These are phyloP conservation scores for Gambelia wislizenii DNA, from an alignment of 2,797 vertebrate genomes.

Conservation along the genomic window DNA sequence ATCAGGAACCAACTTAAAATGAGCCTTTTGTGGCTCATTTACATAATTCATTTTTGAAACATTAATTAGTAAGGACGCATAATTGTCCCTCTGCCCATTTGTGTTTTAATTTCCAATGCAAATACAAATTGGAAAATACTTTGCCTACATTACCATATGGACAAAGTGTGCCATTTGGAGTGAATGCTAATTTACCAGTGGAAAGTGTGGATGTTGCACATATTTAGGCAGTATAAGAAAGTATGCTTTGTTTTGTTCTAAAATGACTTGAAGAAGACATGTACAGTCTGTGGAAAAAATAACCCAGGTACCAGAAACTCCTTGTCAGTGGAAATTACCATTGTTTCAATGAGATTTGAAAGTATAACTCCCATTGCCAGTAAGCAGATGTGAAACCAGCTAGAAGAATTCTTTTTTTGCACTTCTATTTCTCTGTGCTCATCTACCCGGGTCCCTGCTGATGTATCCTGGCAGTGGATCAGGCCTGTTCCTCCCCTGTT, in stretches of 20 bases:
- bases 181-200: conserved; percentile 54
- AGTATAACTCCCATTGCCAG: background rate
- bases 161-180: conserved; percentile 44
- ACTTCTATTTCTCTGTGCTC: background rate
- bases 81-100: conserved; percentile 77
- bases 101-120: conserved; percentile 75
- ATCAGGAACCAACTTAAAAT: conserved; percentile 64
- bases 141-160: conserved; percentile 66
- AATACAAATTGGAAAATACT: conserved; percentile 74
- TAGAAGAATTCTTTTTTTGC: background rate
- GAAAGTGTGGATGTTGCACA: conserved; percentile 14
- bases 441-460: no score
- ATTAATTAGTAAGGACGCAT: conserved; percentile 77
- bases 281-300: background rate
- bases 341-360: conserved; percentile 23
- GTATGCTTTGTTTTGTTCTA: conserved; percentile 23
- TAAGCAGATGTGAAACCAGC: background rate
- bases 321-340: background rate
- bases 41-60: conserved; percentile 80
- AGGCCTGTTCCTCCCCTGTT: no score
- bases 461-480: no score
- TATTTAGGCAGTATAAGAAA: conserved; percentile 20
- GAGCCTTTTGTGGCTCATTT: conserved; percentile 73
- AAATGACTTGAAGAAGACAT: conserved; percentile 1
- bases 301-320: background rate